Percentiles rank a stretch among this genome's conserved stretches.
These are phyloP conservation scores for Coreius guichenoti DNA, from an alignment of 2,797 vertebrate species.

Conservation along the genomic window DNA sequence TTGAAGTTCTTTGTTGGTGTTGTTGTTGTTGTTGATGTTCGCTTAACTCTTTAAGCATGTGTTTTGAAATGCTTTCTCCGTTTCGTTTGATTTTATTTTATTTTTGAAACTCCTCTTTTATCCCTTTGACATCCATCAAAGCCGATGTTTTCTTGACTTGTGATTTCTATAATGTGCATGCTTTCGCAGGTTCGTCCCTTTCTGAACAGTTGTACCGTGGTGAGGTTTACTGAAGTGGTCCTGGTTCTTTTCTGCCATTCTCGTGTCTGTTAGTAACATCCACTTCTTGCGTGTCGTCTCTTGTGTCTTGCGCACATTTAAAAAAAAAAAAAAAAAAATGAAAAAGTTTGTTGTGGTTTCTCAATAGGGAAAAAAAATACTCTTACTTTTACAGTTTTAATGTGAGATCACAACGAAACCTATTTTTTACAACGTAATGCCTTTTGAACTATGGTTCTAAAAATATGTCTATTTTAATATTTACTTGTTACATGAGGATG, in stretches of 20 bases:
- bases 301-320: constrained; percentile 83
- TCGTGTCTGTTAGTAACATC: constrained; percentile 75
- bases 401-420: constrained; percentile 91
- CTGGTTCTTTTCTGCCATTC: constrained; percentile 76
- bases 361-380: constrained; percentile 74
- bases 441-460: constrained; percentile 98
- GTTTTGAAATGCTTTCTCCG: constrained; percentile 75
- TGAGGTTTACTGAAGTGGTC: constrained; percentile 82
- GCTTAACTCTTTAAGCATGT: constrained; percentile 86
- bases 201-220: constrained; percentile 79
- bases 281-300: constrained; percentile 79
- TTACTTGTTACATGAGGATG: constrained; percentile 94
- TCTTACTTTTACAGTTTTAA: constrained; percentile 83
- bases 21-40: constrained; percentile 76
- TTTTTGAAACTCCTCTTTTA: constrained; percentile 72
- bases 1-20: constrained; percentile 68
- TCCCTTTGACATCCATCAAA: constrained; percentile 75
- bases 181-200: constrained; percentile 82
- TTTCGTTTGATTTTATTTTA: constrained; percentile 48
- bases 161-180: constrained; percentile 91
- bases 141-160: constrained; percentile 83
- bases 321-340: constrained; percentile 67
- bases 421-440: constrained; percentile 93
- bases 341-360: constrained; percentile 78
- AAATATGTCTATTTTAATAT: constrained; percentile 99